A percentile compares a stretch with the other conserved stretches of the same genome.
These are phyloP conservation scores for Sarcophaga peregrina DNA, from an alignment of 1,140 invertebrate genomes.

Conservation along the genomic window DNA sequence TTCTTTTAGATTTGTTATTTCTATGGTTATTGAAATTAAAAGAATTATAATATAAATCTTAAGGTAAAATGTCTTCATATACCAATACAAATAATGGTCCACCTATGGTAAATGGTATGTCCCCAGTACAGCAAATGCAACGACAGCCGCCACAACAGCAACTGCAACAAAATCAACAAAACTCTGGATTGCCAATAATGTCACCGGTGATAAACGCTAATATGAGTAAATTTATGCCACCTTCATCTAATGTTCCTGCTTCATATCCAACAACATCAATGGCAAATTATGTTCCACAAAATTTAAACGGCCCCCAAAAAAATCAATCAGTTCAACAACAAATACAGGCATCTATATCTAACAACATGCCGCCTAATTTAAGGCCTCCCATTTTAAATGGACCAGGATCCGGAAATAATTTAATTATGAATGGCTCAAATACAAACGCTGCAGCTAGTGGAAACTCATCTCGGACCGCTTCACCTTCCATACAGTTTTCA, in stretches of 20 bases:
- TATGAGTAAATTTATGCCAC: slow-evolving; percentile 58
- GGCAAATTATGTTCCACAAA: slow-evolving; percentile 26
- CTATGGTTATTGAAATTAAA: slow-evolving; percentile 49
- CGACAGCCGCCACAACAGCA: slow-evolving; percentile 46
- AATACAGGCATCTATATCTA: slow-evolving; percentile 39
- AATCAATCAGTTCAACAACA: slow-evolving; percentile 4
- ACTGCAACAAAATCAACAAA: slow-evolving; percentile 44
- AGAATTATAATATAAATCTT: background rate
- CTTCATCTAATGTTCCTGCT: slow-evolving; percentile 36
- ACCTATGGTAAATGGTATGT: slow-evolving; percentile 54
- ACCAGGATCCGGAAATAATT: slow-evolving; percentile 47
- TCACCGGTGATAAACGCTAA: slow-evolving; percentile 51
- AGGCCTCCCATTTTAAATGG: slow-evolving; percentile 53
- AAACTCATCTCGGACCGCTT: slow-evolving; percentile 60
- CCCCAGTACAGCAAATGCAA: slow-evolving; percentile 24
- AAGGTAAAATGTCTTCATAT: slow-evolving; percentile 55
- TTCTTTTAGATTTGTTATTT: slow-evolving; percentile 32
- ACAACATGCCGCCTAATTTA: slow-evolving; percentile 54
- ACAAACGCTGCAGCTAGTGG: slow-evolving; percentile 53
- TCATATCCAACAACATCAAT: slow-evolving; percentile 39
- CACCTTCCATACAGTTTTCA: slow-evolving; percentile 50
- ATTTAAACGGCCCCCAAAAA: slow-evolving; percentile 41
- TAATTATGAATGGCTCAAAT: slow-evolving; percentile 45
- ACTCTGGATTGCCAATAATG: slow-evolving; percentile 42
- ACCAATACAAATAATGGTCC: slow-evolving; percentile 57